Evolutionary conservation across 2,113 vertebrate species (phyloP), one percentile per base, ranked within the genome.

Genomic region (Papio anubis): DNA sequence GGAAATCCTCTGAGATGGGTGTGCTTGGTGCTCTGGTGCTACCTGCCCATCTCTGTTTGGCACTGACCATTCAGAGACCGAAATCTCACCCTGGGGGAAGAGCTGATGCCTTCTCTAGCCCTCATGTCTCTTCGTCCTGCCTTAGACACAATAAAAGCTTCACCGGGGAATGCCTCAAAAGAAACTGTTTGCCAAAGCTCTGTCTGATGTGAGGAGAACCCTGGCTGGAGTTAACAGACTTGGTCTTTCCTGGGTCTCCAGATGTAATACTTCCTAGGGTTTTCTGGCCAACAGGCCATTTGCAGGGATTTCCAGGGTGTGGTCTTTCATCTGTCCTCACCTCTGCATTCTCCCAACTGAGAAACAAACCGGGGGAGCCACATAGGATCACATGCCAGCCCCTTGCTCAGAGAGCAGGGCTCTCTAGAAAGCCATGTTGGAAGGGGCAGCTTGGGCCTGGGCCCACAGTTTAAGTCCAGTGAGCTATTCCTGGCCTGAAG

Each of bases 381-480:
- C 6, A 52, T 40, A 40, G 52, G 27, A 11, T 2, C 2, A 17
- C 20, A 4, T 3, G 5, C 55, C 43, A 80, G 94, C n/a, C 16
- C 55, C 38, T 9, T 32, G 23, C 66, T 23, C 25, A 50, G 52
- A 82, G 78, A 18, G 43, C 20, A 30, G 48, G 68, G 35, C 45
- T 2, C 0, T 52, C 78, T 66, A 30, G 55, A 40, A 75, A 38
- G 6, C 18, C 20, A 1, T 20, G 43, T 35, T 48, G 81, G 91
- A 27, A 76, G 45, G 50, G 68, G 32, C 32, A 40, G 38, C 32
- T 12, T 38, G 48, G 68, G 57, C 70, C 70, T 4, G 17, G 25
- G 38, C 35, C 11, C 17, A 32, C 0, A 5, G 0, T 10, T 3
- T 30, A 25, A 3, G 16, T 66, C n/a, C 70, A 12, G 0, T 32